Conservation (phyloP, 2,888 invertebrate genomes). For the Argyra leucocephala region DNA sequence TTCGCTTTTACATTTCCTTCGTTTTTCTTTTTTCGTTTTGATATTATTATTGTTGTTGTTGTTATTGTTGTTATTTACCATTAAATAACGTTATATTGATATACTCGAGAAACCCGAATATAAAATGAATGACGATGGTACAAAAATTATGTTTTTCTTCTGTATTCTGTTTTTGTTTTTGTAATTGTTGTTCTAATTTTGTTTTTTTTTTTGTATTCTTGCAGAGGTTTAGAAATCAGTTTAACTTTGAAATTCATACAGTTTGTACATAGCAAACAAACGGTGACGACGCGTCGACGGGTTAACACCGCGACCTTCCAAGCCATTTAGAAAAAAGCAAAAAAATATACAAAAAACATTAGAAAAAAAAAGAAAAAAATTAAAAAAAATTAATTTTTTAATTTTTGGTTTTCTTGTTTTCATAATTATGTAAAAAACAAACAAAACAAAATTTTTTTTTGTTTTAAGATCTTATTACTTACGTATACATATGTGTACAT, state of each 20-base stretch:
- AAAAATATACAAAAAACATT: neutral
- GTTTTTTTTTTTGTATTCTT: neutral
- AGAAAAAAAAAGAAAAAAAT: neutral
- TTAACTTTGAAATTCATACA: constrained; percentile 2
- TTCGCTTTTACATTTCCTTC: no score
- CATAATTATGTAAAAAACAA: no score
- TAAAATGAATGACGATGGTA: neutral
- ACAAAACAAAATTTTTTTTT: neutral
- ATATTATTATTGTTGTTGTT: no score
- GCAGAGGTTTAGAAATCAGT: constrained; percentile 3
- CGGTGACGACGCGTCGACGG: constrained; percentile 9
- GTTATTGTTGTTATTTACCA: no score
- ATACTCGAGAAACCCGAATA: neutral
- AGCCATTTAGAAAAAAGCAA: neutral
- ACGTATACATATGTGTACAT: no score
- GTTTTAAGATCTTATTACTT: neutral
- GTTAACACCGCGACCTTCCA: neutral
- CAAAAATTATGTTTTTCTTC: neutral
- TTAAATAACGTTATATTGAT: no score
- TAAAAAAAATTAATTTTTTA: neutral
- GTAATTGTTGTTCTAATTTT: neutral
- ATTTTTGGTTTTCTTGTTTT: neutral
- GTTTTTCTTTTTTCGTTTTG: no score
- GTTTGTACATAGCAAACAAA: constrained; percentile 8
- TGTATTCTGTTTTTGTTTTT: neutral